A percentile compares a stretch with the other conserved stretches of the same genome.
Conservation (phyloP, 2,888 invertebrate species). For the Oscheius onirici region DNA sequence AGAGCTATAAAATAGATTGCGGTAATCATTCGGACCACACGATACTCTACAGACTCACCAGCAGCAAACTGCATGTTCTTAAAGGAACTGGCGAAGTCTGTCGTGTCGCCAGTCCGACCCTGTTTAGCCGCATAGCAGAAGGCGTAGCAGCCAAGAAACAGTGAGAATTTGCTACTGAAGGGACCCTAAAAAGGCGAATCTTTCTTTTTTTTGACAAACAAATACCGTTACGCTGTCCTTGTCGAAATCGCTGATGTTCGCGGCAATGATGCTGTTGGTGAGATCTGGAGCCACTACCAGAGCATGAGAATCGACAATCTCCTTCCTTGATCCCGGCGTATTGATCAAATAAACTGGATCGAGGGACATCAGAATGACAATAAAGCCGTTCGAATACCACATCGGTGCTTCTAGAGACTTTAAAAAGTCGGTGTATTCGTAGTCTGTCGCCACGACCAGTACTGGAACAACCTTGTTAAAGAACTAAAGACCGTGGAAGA, state of each 20-base stretch:
- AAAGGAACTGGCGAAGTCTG: conserved; percentile 10
- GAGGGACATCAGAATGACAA: conserved; percentile 18
- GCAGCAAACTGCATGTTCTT: conserved; percentile 8
- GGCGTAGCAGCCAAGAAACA: conserved; percentile 30
- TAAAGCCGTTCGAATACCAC: conserved; percentile 24
- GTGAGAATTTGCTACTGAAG: conserved; percentile 8
- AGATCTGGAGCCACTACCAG: conserved; percentile 20
- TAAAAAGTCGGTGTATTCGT: conserved; percentile 10
- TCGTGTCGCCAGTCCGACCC: conserved; percentile 12
- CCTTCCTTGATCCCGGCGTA: conserved; percentile 3
- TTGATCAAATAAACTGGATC: conserved; percentile 8
- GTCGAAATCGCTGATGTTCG: conserved; percentile 13
- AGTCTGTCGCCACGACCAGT: conserved; percentile 23
- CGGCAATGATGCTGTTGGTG: not conserved
- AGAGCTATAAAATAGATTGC: no score
- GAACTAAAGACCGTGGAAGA: no score
- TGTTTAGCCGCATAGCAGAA: conserved; percentile 29
- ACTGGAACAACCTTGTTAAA: no score
- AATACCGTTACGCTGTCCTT: not conserved
- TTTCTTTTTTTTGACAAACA: not conserved
- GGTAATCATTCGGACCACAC: no score
- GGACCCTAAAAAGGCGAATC: conserved; percentile 1
- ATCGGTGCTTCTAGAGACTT: conserved; percentile 11
- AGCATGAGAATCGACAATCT: conserved; percentile 15
- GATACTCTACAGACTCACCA: no score